Evolutionary conservation across 1,140 invertebrate genomes (phyloP).

Genomic region (Ceratitis capitata): DNA sequence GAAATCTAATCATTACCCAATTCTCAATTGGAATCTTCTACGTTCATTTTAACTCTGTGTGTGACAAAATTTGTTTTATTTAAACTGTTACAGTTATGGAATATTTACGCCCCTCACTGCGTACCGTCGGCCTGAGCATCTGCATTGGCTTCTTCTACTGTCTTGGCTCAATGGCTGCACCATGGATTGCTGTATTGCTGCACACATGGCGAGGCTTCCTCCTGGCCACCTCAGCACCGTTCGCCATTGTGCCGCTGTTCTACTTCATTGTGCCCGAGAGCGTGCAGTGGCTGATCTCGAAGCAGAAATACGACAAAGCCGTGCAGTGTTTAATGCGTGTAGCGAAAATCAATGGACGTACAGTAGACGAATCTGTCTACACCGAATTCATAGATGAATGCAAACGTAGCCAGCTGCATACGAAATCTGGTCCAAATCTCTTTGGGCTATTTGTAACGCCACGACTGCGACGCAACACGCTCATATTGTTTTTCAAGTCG

Average conservation of each 20-base stretch:
- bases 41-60: too few relatives aligned
- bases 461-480: slow-evolving; percentile 65
- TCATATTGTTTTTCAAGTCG: slow-evolving; percentile 69
- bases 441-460: slow-evolving; percentile 64
- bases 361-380: slow-evolving; percentile 49
- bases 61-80: too few relatives aligned
- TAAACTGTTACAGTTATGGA: slow-evolving; percentile 66
- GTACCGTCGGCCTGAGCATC: slow-evolving; percentile 69
- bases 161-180: slow-evolving; percentile 66
- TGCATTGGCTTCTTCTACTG: slow-evolving; percentile 70
- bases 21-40: too few relatives aligned
- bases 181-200: slow-evolving; percentile 67
- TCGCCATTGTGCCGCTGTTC: slow-evolving; percentile 62
- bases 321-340: slow-evolving; percentile 67
- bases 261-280: slow-evolving; percentile 69
- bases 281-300: slow-evolving; percentile 70
- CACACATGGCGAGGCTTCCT: slow-evolving; percentile 67
- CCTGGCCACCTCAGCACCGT: slow-evolving; percentile 65
- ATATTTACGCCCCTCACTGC: slow-evolving; percentile 68
- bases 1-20: neutral
- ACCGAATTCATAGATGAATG: slow-evolving; percentile 62
- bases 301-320: slow-evolving; percentile 66
- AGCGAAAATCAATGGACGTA: slow-evolving; percentile 67
- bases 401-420: slow-evolving; percentile 51
- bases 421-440: slow-evolving; percentile 50